phyloP scores from a whole-genome alignment of 2,888 invertebrate genomes.

The Gerris lacustris region DNA sequence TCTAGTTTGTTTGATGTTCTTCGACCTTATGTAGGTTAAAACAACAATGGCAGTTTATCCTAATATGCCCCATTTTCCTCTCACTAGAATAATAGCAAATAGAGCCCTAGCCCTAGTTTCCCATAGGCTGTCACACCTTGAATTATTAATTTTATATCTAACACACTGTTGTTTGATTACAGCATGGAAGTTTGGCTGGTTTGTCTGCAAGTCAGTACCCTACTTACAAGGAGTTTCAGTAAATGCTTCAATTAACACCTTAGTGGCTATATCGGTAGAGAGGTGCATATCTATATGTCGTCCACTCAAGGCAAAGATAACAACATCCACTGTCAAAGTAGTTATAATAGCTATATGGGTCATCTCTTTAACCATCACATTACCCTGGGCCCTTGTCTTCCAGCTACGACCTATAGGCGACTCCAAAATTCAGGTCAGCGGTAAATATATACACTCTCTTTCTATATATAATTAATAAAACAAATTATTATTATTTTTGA shows the following conservation, averaged over 20 bases:
- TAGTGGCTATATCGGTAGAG: constrained; percentile 46
- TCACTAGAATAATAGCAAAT: too few relatives aligned
- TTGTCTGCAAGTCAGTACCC: constrained; percentile 45
- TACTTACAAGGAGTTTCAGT: constrained; percentile 47
- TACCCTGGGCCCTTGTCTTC: constrained; percentile 43
- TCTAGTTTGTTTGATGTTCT: too few relatives aligned
- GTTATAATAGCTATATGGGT: constrained; percentile 41
- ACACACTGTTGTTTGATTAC: constrained; percentile 26
- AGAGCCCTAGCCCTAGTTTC: too few relatives aligned
- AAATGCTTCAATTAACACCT: constrained; percentile 45
- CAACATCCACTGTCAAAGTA: constrained; percentile 36
- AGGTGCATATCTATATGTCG: constrained; percentile 42
- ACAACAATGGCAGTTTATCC: too few relatives aligned
- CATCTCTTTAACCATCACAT: constrained; percentile 39
- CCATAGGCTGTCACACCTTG: too few relatives aligned
- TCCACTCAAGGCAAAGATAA: constrained; percentile 40
- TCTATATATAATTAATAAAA: constrained; percentile 16
- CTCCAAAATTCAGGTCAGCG: constrained; percentile 35
- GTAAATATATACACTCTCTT: background rate
- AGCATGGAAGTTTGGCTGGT: constrained; percentile 46
- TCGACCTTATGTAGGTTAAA: too few relatives aligned
- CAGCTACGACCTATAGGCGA: constrained; percentile 37
- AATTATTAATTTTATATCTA: too few relatives aligned
- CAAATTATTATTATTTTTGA: background rate
- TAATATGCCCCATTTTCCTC: too few relatives aligned